phyloP scores from a whole-genome alignment of 2,797 vertebrate genomes.

The Darevskia mixta region DNA sequence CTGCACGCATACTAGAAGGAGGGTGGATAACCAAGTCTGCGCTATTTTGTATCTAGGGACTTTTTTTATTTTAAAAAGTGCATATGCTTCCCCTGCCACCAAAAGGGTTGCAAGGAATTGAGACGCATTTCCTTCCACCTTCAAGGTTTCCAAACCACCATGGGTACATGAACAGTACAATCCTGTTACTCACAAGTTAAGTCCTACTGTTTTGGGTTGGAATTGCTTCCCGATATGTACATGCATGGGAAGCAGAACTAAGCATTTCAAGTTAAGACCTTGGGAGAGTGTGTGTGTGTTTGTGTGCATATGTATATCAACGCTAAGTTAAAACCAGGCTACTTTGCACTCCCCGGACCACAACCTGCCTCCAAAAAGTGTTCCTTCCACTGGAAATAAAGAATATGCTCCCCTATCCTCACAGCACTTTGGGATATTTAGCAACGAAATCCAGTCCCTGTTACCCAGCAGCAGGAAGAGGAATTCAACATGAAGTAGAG shows the following conservation, averaged over 20 bases:
- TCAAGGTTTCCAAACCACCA: not conserved
- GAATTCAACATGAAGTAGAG: not conserved
- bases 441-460: not conserved
- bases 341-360: not conserved
- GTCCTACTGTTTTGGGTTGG: not conserved
- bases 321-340: not conserved
- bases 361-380: not conserved
- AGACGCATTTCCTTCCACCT: not conserved
- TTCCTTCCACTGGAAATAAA: not conserved
- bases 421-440: not conserved
- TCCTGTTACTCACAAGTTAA: not conserved
- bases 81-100: not conserved
- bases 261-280: not conserved
- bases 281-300: not conserved
- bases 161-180: not conserved
- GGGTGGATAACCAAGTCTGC: slow-evolving; percentile 24
- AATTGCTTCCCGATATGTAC: not conserved
- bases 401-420: not conserved
- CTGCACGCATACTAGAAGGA: not conserved
- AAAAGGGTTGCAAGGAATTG: not conserved
- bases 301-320: not conserved
- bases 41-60: not conserved
- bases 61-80: not conserved
- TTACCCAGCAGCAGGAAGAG: no score
- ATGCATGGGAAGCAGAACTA: not conserved